phyloP scores from a whole-genome alignment of 2,113 vertebrate species.

The Oryzias melastigma region DNA sequence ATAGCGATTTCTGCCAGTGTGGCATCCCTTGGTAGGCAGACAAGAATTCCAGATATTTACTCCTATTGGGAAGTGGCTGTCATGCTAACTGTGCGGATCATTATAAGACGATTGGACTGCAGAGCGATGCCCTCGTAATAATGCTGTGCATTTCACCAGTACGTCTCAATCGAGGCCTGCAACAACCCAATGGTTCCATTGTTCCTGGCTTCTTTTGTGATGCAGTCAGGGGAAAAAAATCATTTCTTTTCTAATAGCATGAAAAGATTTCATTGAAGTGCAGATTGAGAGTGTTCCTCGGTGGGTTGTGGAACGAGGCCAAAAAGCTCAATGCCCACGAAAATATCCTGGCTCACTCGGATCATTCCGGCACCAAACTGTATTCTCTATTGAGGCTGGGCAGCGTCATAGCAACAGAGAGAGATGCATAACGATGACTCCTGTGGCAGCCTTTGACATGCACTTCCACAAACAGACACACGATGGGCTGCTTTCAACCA shows the following conservation, averaged over 20 bases:
- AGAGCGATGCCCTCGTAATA: slow-evolving; percentile 70
- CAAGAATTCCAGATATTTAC: slow-evolving; percentile 80
- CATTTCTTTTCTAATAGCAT: slow-evolving; percentile 70
- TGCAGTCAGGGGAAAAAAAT: slow-evolving; percentile 62
- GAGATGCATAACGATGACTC: slow-evolving; percentile 46
- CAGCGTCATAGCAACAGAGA: slow-evolving; percentile 50
- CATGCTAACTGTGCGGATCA: slow-evolving; percentile 81
- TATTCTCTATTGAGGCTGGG: slow-evolving; percentile 42
- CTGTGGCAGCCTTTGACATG: slow-evolving; percentile 29
- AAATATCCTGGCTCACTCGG: slow-evolving; percentile 48
- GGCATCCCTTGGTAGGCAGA: slow-evolving; percentile 73
- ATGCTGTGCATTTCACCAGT: slow-evolving; percentile 69
- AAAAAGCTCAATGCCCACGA: slow-evolving; percentile 53
- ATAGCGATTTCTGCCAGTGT: slow-evolving; percentile 63
- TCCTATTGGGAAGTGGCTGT: slow-evolving; percentile 57
- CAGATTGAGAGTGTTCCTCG: slow-evolving; percentile 68
- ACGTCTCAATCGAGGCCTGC: slow-evolving; percentile 73
- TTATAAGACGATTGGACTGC: slow-evolving; percentile 70
- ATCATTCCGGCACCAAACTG: slow-evolving; percentile 38
- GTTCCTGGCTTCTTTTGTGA: slow-evolving; percentile 69
- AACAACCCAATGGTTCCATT: slow-evolving; percentile 75
- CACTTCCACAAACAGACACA: slow-evolving; percentile 33
- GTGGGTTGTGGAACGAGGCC: slow-evolving; percentile 45
- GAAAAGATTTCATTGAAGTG: slow-evolving; percentile 77
- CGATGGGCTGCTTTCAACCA: slow-evolving; percentile 34